Base-by-base conservation (phyloP, 2,113 vertebrate genomes). In the Epinephelus cyanopodus region DNA sequence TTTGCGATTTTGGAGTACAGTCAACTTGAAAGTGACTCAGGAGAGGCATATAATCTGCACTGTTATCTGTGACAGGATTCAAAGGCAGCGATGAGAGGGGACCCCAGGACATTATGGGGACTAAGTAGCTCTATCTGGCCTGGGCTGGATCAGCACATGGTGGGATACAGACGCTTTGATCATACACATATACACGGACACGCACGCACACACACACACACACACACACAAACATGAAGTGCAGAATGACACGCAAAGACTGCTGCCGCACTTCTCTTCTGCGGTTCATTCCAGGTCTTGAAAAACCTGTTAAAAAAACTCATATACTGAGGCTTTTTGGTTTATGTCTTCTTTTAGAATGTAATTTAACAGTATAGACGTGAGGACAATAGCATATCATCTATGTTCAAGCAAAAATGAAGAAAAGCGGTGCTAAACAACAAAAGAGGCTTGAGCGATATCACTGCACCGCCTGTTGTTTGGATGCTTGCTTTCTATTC, bases 11-110 rank as follows among this genome's bases (percentile, higher is more conserved):
- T 81, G 84, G 82, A 81, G 71, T 75, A 90, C 77, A 84, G 84
- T 89, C 84, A 82, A 84, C 77, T 83, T 87, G 83, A 92, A 86
- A 88, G 92, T 66, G 88, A 83, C 77, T 88, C 78, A 76, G 82
- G 74, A 86, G 84, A 84, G 67, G 79, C 74, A 77, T 81, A 83
- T 84, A 82, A 90, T 90, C 89, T 84, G 69, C 74, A 45, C 83
- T 65, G 72, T 90, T 92, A 89, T 89, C 88, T 92, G 87, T 91
- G 91, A 85, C 86, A 81, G 87, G 83, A 91, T 84, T 91, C 81
- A 89, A 88, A 91, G 81, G 88, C 80, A 64, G 67, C 69, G 5
- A 84, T 62, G 85, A 86, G 84, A 86, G 72, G 81, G 69, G 69
- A 82, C 77, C 79, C 61, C 71, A 19, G 90, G 87, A 92, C 81